phyloP scores from a whole-genome alignment of 2,113 vertebrate species.

The Propithecus coquereli region DNA sequence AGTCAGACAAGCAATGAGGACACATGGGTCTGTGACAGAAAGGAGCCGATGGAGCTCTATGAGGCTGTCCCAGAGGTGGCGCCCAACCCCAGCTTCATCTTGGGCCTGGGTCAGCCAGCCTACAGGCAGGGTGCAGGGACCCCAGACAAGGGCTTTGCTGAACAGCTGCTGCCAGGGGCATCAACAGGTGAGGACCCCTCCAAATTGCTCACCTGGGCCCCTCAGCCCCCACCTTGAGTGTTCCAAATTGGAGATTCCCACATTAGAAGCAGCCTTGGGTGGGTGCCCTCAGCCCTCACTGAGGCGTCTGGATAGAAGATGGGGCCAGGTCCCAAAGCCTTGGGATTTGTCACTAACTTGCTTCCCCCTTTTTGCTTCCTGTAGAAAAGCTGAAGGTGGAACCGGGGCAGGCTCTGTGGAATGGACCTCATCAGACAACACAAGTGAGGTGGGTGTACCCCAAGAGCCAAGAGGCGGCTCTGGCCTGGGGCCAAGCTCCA shows the following conservation, averaged over 20 bases:
- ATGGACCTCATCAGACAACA: constrained; percentile 91
- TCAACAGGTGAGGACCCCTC: neutral
- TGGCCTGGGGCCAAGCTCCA: neutral
- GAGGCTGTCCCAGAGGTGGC: neutral
- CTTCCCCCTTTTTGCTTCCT: neutral
- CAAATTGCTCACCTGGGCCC: neutral
- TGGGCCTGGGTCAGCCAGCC: neutral
- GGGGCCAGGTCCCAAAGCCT: neutral
- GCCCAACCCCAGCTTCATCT: neutral
- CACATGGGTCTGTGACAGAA: neutral
- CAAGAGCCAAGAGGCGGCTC: rapidly evolving
- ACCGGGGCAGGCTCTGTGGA: constrained; percentile 87
- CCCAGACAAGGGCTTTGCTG: neutral
- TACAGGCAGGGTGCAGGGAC: neutral
- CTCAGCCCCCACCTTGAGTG: neutral
- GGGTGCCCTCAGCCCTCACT: neutral
- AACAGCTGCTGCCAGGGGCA: neutral
- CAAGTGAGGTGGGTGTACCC: constrained; percentile 75
- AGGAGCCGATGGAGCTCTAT: neutral
- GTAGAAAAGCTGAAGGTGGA: constrained; percentile 87
- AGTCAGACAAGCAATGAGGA: neutral
- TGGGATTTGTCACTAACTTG: neutral
- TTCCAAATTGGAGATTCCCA: neutral
- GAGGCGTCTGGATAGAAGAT: neutral
- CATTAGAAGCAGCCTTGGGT: neutral